Base-by-base conservation (phyloP, 2,888 invertebrate species). In the Hypolimnas misippus region DNA sequence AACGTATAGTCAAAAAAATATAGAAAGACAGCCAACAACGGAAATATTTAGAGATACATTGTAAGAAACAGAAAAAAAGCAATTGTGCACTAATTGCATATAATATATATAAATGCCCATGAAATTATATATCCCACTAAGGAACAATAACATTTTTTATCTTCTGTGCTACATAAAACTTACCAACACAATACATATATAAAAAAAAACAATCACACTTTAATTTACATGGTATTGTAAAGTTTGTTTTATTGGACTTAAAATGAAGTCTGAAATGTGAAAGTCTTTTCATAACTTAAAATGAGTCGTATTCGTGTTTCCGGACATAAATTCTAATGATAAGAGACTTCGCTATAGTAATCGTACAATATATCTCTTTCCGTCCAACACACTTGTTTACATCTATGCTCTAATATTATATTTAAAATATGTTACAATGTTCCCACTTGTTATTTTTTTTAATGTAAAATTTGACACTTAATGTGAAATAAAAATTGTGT, bases 391-490 rank as follows among this genome's bases (percentile, higher is more conserved):
- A 76, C 75, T 83, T 71, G 71, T 76, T 84, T 86, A 86, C 77
- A 84, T 84, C 90, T 92, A 92, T 87, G 84, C 83, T 76, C 89
- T 92, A 92, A 88, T 79, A 84, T 91, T 89, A 89, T 78, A 81
- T 86, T 88, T 87, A 87, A 87, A 89, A 92, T 92, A 92, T 92
- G 92, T 92, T 90, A 91, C 87, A 92, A 85, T 92, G 92, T 82
- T 92, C 92, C 92, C 92, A 87, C 81, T 92, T 93, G 87, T 93
- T 93, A 84, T 83, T 91, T 82, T 44, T 81, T 81, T 81, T 76
- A 75, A 73, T 74, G 76, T 80, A 78, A 79, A 79, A 77, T 77
- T 77, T 80, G 84, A 81, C 75, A 76, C 72, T 57, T 60, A 31
- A 62, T 57, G 57, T 52, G 57, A 56, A 59, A 63, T 50, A 54